These are phyloP conservation scores for Schrankia costaestrigalis DNA, from an alignment of 2,888 invertebrate genomes.

Conservation along the genomic window DNA sequence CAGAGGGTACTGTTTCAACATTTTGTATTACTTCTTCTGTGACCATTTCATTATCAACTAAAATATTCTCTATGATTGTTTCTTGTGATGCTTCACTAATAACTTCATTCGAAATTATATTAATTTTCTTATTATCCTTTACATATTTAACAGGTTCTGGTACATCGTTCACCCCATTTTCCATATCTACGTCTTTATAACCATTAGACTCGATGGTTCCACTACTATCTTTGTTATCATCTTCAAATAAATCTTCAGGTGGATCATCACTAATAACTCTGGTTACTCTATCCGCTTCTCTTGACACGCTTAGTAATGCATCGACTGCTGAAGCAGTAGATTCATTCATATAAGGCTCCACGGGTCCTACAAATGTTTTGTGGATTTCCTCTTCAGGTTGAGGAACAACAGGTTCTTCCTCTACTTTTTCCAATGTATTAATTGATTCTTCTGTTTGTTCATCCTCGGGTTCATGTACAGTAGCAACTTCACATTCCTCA, in stretches of 20 bases:
- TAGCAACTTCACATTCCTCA: neutral
- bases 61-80: conserved; percentile 10
- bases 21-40: conserved; percentile 6
- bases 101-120: conserved; percentile 16
- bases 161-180: conserved; percentile 15
- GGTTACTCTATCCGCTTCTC: conserved; percentile 68
- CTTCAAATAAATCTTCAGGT: conserved; percentile 73
- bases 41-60: conserved; percentile 11
- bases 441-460: conserved; percentile 2
- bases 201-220: conserved; percentile 38
- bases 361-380: conserved; percentile 32
- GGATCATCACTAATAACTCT: conserved; percentile 64
- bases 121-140: conserved; percentile 12
- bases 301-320: conserved; percentile 67
- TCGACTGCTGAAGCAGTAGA: conserved; percentile 73
- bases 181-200: conserved; percentile 26
- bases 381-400: conserved; percentile 23
- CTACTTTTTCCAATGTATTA: conserved; percentile 3
- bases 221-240: conserved; percentile 58
- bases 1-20: conserved; percentile 56
- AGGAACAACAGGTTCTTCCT: conserved; percentile 16
- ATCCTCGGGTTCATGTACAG: neutral
- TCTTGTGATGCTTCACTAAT: conserved; percentile 5
- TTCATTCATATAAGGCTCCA: conserved; percentile 58
- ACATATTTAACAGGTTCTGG: conserved; percentile 15